Percentiles rank a stretch among this genome's conserved stretches.
Conservation (phyloP, 2,797 vertebrate genomes). For the Buceros bicornis region DNA sequence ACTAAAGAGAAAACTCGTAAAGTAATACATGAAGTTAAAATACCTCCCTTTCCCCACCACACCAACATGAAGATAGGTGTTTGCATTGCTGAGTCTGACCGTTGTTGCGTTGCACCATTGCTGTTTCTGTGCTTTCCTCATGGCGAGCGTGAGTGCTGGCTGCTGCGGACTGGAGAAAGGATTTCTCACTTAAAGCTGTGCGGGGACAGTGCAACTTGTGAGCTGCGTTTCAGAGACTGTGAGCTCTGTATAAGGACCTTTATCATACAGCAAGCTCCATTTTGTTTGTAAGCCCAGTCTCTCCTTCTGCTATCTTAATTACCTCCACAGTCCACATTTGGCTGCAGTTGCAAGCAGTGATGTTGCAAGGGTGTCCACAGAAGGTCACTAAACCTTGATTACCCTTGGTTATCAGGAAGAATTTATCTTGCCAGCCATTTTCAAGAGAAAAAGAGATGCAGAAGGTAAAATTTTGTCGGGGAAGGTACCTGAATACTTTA, state of each 20-base stretch:
- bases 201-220: neutral
- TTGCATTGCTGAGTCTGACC: neutral
- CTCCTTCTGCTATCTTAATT: constrained; percentile 7
- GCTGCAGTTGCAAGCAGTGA: neutral
- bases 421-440: constrained; percentile 28
- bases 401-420: neutral
- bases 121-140: neutral
- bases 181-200: neutral
- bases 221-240: neutral
- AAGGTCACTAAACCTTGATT: neutral
- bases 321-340: neutral
- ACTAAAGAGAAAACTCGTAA: neutral
- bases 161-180: fast-evolving
- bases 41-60: neutral
- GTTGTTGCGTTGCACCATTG: fast-evolving
- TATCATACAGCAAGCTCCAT: neutral
- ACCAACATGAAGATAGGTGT: fast-evolving
- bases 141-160: fast-evolving
- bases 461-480: neutral
- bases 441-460: neutral
- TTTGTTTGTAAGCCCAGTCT: neutral
- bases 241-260: neutral
- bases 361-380: constrained; percentile 5
- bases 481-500: neutral
- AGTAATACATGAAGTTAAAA: neutral